A percentile compares a stretch with the other conserved stretches of the same genome.
These are phyloP conservation scores for Teleopsis dalmanni DNA, from an alignment of 1,140 invertebrate species.

Conservation along the genomic window DNA sequence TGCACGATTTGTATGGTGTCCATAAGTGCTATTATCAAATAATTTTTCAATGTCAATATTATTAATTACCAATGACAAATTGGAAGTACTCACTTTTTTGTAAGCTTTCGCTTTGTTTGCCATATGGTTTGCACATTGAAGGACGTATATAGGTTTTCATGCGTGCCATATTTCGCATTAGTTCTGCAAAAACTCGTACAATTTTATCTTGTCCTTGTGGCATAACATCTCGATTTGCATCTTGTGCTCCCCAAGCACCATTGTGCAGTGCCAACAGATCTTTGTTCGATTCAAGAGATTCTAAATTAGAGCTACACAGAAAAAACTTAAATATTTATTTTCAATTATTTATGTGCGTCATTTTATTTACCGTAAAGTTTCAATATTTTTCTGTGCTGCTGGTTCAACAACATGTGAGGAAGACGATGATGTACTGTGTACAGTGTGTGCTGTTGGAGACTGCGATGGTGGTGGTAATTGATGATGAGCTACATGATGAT, in stretches of 20 bases:
- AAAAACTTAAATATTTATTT: neutral
- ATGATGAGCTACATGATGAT: conserved; percentile 9
- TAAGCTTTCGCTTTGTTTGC: conserved; percentile 76
- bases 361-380: conserved; percentile 28
- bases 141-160: conserved; percentile 78
- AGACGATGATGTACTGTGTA: conserved; percentile 30
- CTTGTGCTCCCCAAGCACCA: conserved; percentile 51
- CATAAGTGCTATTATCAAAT: conserved; percentile 56
- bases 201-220: conserved; percentile 69
- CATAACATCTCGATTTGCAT: conserved; percentile 4
- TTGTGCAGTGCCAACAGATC: conserved; percentile 63
- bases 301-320: conserved; percentile 29
- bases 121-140: conserved; percentile 81
- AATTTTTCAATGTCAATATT: neutral
- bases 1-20: conserved; percentile 80
- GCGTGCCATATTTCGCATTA: conserved; percentile 76
- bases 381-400: conserved; percentile 32
- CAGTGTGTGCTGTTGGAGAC: conserved; percentile 20
- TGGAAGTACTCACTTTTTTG: conserved; percentile 64
- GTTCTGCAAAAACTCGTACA: conserved; percentile 69
- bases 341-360: neutral
- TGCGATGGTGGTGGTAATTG: conserved; percentile 34
- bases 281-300: conserved; percentile 51
- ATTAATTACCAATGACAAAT: neutral
- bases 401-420: conserved; percentile 40